Conservation (phyloP, 1,140 invertebrate species). For the Neoseiulus cucumeris region DNA sequence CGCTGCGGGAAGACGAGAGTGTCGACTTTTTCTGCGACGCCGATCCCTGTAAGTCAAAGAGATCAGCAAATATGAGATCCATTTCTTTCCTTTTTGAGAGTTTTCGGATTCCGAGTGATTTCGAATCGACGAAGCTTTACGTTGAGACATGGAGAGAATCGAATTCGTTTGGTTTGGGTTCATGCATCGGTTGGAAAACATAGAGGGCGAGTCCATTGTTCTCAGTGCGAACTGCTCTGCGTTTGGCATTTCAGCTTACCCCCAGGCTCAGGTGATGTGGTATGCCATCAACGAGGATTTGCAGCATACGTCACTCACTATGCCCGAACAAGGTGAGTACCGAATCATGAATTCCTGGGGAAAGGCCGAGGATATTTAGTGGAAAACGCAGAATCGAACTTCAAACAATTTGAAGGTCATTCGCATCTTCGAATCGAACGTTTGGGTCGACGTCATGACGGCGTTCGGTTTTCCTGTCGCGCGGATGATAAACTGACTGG, state of each 20-base stretch:
- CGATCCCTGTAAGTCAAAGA: neutral
- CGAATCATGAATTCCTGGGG: neutral
- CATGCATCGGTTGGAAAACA: too few relatives aligned
- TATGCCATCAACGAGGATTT: neutral
- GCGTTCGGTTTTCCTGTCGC: neutral
- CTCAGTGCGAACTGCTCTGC: too few relatives aligned
- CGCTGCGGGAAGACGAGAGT: neutral
- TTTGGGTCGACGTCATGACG: neutral
- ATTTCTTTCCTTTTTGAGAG: neutral
- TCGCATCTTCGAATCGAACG: neutral
- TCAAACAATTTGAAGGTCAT: neutral
- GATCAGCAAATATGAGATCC: too few relatives aligned
- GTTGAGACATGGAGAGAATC: too few relatives aligned
- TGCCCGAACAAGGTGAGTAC: conserved; percentile 2
- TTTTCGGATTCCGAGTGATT: neutral
- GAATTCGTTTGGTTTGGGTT: too few relatives aligned
- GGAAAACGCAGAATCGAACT: too few relatives aligned
- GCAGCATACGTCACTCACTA: neutral
- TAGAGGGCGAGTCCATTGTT: too few relatives aligned
- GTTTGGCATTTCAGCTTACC: neutral
- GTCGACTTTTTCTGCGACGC: neutral
- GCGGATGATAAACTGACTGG: neutral
- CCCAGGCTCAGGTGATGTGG: neutral
- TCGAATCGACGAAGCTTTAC: neutral
- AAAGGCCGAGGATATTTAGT: too few relatives aligned